Conservation (phyloP, 2,888 invertebrate genomes). For the Chymomyza fuscimana region DNA sequence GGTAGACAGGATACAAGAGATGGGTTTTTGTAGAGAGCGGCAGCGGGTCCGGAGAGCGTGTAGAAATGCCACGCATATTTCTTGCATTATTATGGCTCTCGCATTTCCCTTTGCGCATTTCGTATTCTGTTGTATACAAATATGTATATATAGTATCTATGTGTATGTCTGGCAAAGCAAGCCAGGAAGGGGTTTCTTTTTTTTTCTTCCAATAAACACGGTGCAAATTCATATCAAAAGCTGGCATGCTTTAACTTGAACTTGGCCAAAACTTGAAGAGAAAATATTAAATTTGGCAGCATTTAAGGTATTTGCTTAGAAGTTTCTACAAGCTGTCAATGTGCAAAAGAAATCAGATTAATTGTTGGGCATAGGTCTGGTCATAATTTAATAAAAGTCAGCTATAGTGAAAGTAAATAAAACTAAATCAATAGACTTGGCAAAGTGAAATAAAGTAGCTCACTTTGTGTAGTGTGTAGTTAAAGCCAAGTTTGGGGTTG, state of each 20-base stretch:
- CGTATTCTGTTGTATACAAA: constrained; percentile 40
- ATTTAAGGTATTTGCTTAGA: background rate
- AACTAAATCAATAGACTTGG: no score
- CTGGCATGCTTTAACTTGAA: background rate
- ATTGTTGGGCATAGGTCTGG: no score
- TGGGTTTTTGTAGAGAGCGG: no score
- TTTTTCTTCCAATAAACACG: background rate
- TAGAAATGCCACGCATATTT: constrained; percentile 1
- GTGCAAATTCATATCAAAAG: constrained; percentile 18
- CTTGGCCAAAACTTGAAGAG: background rate
- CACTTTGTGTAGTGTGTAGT: no score
- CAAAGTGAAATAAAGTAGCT: no score
- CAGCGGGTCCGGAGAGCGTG: no score
- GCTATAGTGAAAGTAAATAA: no score
- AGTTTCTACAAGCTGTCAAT: background rate
- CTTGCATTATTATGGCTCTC: constrained; percentile 5
- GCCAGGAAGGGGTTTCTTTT: background rate
- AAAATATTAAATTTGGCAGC: background rate
- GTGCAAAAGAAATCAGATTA: no score
- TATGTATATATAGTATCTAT: background rate
- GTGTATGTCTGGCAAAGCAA: background rate
- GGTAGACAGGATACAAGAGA: no score
- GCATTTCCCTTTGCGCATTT: constrained; percentile 24
- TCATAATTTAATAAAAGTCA: no score
- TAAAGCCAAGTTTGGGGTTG: no score